phyloP scores from a whole-genome alignment of 2,797 vertebrate species.

The Chrosomus eos region DNA sequence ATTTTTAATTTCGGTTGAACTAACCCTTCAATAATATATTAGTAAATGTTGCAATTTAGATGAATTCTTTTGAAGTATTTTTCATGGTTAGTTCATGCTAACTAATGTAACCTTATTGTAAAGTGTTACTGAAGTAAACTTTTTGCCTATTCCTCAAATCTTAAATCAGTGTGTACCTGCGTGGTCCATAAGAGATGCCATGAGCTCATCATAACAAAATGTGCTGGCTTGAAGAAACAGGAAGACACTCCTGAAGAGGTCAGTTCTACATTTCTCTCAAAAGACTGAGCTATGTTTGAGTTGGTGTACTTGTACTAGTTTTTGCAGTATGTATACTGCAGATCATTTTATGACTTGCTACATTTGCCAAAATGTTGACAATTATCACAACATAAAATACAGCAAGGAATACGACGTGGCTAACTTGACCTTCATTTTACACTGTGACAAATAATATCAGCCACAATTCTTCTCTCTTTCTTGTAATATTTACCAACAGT shows the following conservation, averaged over 20 bases:
- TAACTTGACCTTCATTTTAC: background rate
- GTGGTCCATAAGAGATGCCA: constrained; percentile 99
- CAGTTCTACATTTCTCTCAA: constrained; percentile 49
- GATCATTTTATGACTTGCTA: background rate
- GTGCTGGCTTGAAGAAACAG: constrained; percentile 96
- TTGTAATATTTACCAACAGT: background rate
- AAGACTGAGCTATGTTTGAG: background rate
- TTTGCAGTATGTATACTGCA: background rate
- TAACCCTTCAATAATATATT: background rate
- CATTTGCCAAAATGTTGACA: background rate
- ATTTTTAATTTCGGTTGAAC: background rate
- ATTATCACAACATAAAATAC: background rate
- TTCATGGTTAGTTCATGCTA: background rate
- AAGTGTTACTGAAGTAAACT: background rate
- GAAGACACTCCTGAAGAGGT: constrained; percentile 94
- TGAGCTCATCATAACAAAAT: constrained; percentile 98
- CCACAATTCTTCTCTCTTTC: background rate
- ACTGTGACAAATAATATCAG: background rate
- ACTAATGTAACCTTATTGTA: background rate
- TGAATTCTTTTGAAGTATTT: too few species aligned
- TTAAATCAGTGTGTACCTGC: constrained; percentile 90
- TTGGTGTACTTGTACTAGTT: background rate
- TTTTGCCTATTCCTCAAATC: background rate
- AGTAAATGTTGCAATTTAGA: background rate
- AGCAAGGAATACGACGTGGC: background rate